Percentiles rank a stretch among this genome's conserved stretches.
phyloP scores from a whole-genome alignment of 64 coral and sea anemone species.

The Stichodactyla mertensii region DNA sequence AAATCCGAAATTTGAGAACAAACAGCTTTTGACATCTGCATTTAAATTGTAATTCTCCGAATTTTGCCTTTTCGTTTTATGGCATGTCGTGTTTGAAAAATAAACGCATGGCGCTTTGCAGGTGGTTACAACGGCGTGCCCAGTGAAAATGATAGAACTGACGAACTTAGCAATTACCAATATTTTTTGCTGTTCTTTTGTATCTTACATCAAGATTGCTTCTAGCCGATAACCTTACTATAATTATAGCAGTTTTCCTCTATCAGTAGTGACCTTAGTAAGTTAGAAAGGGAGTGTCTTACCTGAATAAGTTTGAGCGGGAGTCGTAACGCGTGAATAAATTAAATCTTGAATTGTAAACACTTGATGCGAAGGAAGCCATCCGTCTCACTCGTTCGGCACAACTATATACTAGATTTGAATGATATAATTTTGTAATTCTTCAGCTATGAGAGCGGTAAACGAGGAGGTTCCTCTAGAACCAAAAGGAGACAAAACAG shows the following conservation, averaged over 20 bases:
- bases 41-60: too few relatives aligned
- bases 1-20: too few relatives aligned
- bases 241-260: neutral
- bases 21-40: too few relatives aligned
- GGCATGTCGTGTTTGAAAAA: too few relatives aligned
- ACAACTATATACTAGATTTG: neutral
- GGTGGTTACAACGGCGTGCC: too few relatives aligned
- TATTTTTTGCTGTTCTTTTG: too few relatives aligned
- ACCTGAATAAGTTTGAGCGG: neutral
- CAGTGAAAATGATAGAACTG: too few relatives aligned
- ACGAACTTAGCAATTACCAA: too few relatives aligned
- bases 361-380: neutral
- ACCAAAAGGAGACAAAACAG: conserved; percentile 2
- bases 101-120: too few relatives aligned
- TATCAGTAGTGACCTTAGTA: neutral
- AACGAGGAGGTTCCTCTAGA: conserved; percentile 14
- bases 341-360: neutral
- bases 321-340: neutral
- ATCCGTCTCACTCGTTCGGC: neutral
- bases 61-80: too few relatives aligned
- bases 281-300: neutral
- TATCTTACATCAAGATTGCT: neutral
- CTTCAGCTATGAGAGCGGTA: neutral
- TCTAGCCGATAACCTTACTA: neutral
- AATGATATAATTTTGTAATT: neutral